These are phyloP conservation scores for Myrmecobius fasciatus DNA, from an alignment of 2,113 vertebrate species.

Conservation along the genomic window DNA sequence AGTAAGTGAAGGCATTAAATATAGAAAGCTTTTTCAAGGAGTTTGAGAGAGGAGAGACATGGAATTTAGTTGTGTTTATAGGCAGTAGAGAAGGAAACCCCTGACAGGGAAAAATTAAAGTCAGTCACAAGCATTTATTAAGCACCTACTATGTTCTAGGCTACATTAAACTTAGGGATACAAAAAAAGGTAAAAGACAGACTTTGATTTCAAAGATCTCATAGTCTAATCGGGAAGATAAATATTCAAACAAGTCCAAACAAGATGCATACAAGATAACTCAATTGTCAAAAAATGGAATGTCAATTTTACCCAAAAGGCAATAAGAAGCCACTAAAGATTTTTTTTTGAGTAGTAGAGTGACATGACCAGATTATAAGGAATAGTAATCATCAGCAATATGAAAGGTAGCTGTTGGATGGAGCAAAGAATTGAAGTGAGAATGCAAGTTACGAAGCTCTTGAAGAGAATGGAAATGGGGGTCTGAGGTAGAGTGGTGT, in stretches of 20 bases:
- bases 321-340: not conserved
- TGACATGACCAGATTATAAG: not conserved
- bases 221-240: no score
- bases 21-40: no score
- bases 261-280: no score
- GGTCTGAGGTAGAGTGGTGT: not conserved
- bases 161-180: slow-evolving; percentile 43
- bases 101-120: no score
- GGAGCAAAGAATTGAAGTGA: not conserved
- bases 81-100: no score
- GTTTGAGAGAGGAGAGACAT: no score
- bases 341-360: not conserved
- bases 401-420: not conserved
- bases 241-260: no score
- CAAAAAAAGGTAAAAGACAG: slow-evolving; percentile 47
- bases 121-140: no score
- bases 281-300: not conserved
- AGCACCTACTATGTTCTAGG: slow-evolving; percentile 16
- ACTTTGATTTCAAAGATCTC: slow-evolving; percentile 47
- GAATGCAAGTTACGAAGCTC: not conserved
- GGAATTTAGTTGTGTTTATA: no score
- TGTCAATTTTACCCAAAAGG: not conserved
- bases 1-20: no score
- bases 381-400: not conserved
- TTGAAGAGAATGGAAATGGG: not conserved